Evolutionary conservation across 2,113 vertebrate genomes (phyloP), one percentile per base, ranked within the genome.

Genomic region (Cyprinodon tularosa): DNA sequence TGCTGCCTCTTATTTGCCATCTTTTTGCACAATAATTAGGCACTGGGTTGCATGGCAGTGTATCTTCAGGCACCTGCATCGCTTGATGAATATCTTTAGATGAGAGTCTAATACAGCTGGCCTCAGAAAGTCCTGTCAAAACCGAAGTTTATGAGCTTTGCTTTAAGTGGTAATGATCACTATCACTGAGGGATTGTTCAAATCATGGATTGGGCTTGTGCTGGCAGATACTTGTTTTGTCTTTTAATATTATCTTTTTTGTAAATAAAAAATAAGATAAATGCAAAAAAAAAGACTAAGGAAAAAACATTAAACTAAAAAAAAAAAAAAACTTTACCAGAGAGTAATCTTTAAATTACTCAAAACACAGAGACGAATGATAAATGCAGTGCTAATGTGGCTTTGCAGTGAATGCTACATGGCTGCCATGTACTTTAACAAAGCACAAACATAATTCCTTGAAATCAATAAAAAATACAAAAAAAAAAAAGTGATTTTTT

Each of bases 11-110:
- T 72, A 77, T 68, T 86, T 66, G 71, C 75, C 69, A 73, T 80
- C 84, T 77, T 87, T 79, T 68, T 71, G 78, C 70, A 74, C 68
- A 88, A 86, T 88, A 91, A 93, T 93, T 93, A 91, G 86, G 80
- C 71, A 74, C 84, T 47, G 50, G 72, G 47, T 82, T 86, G 77
- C 61, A 72, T 68, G 82, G 70, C 77, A 17, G 78, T 74, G 72
- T 81, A 78, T 88, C 77, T 88, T 80, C 82, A 80, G 81, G 88
- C 87, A 90, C 85, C 81, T 66, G 79, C 69, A 71, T 72, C 9
- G 48, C 77, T 62, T 88, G 86, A 91, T 89, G 88, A 88, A 90
- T 88, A 82, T 78, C 75, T 79, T 82, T 36, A 84, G 82, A 85
- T 60, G 53, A 87, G 84, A 84, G 74, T 61, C 82, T 84, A 84